These are phyloP conservation scores for Phoenicopterus ruber DNA, from an alignment of 2,113 vertebrate species.

Conservation along the genomic window DNA sequence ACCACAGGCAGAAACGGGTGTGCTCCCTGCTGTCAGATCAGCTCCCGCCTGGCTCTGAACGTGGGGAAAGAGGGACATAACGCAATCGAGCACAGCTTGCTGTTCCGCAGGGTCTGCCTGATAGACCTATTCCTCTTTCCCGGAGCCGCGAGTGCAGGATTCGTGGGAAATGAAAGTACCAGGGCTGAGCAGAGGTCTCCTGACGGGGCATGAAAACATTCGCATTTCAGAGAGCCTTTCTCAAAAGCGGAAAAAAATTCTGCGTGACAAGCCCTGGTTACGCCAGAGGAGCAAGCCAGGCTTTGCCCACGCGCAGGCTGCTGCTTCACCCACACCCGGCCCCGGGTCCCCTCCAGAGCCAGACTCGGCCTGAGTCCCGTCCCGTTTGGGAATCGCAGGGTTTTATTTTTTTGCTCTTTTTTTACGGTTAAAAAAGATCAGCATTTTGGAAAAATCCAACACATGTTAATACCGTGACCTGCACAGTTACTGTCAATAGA, in stretches of 20 bases:
- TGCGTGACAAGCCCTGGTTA: not conserved
- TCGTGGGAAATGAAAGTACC: not conserved
- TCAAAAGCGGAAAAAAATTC: not conserved
- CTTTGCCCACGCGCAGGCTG: rapidly evolving
- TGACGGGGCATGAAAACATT: not conserved
- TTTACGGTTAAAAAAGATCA: conserved; percentile 15
- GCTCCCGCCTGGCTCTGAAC: not conserved
- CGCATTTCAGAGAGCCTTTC: not conserved
- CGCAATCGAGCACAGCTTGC: not conserved
- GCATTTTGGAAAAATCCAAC: conserved; percentile 42
- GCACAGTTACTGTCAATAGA: conserved; percentile 56
- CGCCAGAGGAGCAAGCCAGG: not conserved
- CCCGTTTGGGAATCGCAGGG: not conserved
- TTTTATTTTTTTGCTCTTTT: not conserved
- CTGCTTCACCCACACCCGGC: not conserved
- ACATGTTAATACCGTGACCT: conserved; percentile 33
- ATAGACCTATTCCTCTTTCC: rapidly evolving
- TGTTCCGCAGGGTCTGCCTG: rapidly evolving
- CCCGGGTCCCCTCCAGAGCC: not conserved
- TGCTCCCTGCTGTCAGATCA: not conserved
- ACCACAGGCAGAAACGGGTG: not conserved
- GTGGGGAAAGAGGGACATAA: rapidly evolving
- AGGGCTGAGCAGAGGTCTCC: not conserved
- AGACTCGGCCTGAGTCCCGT: not conserved
- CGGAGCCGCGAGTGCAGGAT: not conserved